Base-by-base conservation (phyloP, 2,888 invertebrate genomes). In the Cacoxenus indagator region DNA sequence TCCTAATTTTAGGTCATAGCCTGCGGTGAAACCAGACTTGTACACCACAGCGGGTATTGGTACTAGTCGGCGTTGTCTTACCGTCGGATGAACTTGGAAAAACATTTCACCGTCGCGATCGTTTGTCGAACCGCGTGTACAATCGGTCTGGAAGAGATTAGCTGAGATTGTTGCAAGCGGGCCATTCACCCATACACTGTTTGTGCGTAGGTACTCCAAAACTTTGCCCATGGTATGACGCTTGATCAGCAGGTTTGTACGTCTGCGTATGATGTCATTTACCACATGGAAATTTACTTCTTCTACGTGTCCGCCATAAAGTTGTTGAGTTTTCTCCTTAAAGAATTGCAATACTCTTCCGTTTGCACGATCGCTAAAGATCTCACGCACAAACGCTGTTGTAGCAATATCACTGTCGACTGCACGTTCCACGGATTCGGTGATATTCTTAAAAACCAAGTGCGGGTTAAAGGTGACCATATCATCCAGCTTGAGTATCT, bases 381-480 rank as follows among this genome's bases (percentile, higher is more conserved):
- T 90, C 84, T 96, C 93, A 65, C 95, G 90, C 1, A 95, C 92
- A 84, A 96, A 95, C 0, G 94, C 94, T 1, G 95, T 93, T 8
- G 93, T 92, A 0, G 93, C 92, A 8, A 95, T 92, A 0, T 94
- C 94, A n/a, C 92, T 90, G 65, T 91, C 91, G 31, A 91, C 89
- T 0, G 91, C 90, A 29, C 92, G 89, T 73, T 93, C 92, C 31
- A 95, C 92, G 0, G 95, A 93, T 80, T 95, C 95, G 0, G 95
- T 95, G 22, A 96, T 93, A 83, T 96, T 96, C 85, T 94, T 94
- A 77, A 96, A 92, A 0, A 95, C 93, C 77, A 95, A 90, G 85
- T 96, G 96, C 0, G 96, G 96, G 87, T 96, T 96, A 81, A 96
- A 96, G 0, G 95, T 95, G 0, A 95, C 93, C 92, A 96, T 95